phyloP scores from a whole-genome alignment of 2,113 vertebrate genomes.

The Buteo buteo region DNA sequence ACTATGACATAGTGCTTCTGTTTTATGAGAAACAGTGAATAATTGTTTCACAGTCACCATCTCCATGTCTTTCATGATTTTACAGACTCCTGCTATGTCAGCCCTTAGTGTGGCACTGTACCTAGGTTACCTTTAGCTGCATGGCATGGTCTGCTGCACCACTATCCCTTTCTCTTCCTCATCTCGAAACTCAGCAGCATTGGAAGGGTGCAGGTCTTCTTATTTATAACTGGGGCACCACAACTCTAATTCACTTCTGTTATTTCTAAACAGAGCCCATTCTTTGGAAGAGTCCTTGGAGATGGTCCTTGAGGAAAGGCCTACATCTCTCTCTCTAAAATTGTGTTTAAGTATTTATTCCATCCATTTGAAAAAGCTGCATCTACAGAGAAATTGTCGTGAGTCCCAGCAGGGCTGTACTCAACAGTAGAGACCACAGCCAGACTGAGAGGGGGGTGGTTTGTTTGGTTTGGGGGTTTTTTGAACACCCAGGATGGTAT shows the following conservation, averaged over 20 bases:
- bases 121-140: neutral
- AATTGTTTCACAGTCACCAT: neutral
- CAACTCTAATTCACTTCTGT: neutral
- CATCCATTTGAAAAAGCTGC: neutral
- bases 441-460: neutral
- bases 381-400: neutral
- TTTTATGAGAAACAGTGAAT: neutral
- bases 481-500: neutral
- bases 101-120: neutral
- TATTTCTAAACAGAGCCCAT: neutral
- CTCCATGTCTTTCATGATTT: neutral
- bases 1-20: neutral
- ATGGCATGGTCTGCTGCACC: neutral
- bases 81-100: neutral
- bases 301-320: neutral
- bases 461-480: neutral
- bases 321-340: neutral
- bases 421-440: neutral
- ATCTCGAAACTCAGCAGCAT: neutral
- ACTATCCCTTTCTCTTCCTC: neutral
- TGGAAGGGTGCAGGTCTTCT: neutral
- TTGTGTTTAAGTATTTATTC: neutral
- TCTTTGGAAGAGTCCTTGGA: neutral
- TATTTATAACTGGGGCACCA: neutral
- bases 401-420: neutral